Evolutionary conservation across 2,113 vertebrate genomes (phyloP), one percentile per base, ranked within the genome.

Genomic region (Ploceus nigricollis): DNA sequence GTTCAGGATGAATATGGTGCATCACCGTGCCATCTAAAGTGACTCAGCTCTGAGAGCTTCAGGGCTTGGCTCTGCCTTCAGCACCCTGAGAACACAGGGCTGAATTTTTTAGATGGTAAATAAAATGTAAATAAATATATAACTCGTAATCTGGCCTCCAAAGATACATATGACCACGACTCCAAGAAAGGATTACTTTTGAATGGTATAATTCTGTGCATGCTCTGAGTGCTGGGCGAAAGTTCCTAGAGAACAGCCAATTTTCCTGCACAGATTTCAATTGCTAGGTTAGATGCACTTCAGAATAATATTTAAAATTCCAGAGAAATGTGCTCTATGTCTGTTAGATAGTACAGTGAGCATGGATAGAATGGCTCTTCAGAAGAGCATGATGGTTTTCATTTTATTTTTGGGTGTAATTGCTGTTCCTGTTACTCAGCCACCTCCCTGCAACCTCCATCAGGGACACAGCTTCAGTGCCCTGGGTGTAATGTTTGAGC

Each of bases 11-110:
- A 70, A 82, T 39, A 27, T 27, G 60, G 89, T 56, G 18, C 90
- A 60, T 88, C 70, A 31, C 57, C 80, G 9, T 63, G 61, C 86
- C 82, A 80, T 78, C 21, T 27, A 31, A 90, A 16, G 56, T 96
- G 94, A 91, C 63, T 93, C 92, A 93, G 76, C 77, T 77, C 65
- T 50, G 48, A 88, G 60, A 79, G 71, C 93, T 92, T 54, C 71
- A 91, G 54, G 89, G 65, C 63, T 94, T 96, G 93, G 75, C 76
- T 87, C 48, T 87, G 56, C 44, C 79, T 92, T 69, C 6, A 3
- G 17, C 58, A 53, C 63, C 40, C 63, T 40, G 24, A 50, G 61
- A 64, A 91, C 66, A 78, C 15, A 70, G 7, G 30, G 64, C 28
- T 88, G 83, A 81, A 53, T 50, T 63, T 76, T 88, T 72, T 44